Evolutionary conservation across 2,888 invertebrate species (phyloP).

Genomic region (Callimorpha dominula): DNA sequence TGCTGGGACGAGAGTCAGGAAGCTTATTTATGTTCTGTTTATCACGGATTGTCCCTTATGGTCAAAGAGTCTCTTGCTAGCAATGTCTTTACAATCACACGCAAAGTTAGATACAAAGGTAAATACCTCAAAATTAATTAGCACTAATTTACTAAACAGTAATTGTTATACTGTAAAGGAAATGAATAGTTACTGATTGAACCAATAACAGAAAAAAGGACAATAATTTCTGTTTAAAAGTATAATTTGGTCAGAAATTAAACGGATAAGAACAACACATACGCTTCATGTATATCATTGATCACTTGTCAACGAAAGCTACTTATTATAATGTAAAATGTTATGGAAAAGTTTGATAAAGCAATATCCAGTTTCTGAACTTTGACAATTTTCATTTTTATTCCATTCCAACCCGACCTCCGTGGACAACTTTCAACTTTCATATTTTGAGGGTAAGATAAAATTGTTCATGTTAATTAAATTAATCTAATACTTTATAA

Average conservation of each 20-base stretch:
- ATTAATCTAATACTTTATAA: not conserved
- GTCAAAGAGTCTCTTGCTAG: not conserved
- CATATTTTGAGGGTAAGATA: not conserved
- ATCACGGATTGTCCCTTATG: not conserved
- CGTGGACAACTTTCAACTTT: not conserved
- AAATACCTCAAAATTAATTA: too few relatives aligned
- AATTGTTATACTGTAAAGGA: not conserved
- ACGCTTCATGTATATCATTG: not conserved
- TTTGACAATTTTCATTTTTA: not conserved
- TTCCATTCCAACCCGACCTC: not conserved
- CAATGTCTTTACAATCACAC: not conserved
- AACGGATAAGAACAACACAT: not conserved
- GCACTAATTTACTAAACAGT: too few relatives aligned
- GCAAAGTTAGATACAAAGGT: not conserved
- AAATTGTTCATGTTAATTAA: constrained; percentile 5
- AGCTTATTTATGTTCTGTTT: not conserved
- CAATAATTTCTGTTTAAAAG: not conserved
- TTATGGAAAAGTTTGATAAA: not conserved
- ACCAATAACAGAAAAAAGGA: not conserved
- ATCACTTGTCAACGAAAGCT: not conserved
- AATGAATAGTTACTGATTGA: not conserved
- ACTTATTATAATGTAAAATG: not conserved
- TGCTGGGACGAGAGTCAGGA: not conserved
- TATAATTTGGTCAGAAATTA: not conserved
- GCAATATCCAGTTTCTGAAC: not conserved